Conservation (phyloP, 2,888 invertebrate species). For the Tolmerus cingulatus region DNA sequence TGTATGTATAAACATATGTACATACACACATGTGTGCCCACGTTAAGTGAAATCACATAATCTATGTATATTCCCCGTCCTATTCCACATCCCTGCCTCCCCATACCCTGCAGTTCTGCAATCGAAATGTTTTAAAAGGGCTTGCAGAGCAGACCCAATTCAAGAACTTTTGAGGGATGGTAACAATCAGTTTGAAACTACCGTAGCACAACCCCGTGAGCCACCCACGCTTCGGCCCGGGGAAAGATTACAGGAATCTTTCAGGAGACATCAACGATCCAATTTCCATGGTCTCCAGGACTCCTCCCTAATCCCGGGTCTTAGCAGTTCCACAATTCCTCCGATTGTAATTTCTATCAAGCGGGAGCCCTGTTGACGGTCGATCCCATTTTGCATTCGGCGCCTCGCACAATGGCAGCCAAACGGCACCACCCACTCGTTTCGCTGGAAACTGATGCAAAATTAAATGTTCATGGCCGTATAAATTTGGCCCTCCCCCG, state of each 20-base stretch:
- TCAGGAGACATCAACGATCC: not conserved
- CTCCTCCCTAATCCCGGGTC: not conserved
- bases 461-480: not conserved
- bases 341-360: not conserved
- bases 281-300: not conserved
- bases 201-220: not conserved
- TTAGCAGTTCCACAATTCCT: not conserved
- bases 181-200: not conserved
- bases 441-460: not conserved
- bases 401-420: not conserved
- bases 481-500: not conserved
- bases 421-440: not conserved
- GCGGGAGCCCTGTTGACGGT: not conserved
- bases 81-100: not conserved
- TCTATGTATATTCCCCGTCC: not conserved
- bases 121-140: not conserved
- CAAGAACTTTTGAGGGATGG: not conserved
- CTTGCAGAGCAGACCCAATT: not conserved
- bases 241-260: not conserved
- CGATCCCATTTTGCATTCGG: not conserved
- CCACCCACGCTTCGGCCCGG: not conserved
- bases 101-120: not conserved
- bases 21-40: no score
- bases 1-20: not conserved
- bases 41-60: not conserved